A percentile compares a stretch with the other conserved stretches of the same genome.
Evolutionary conservation across 2,888 invertebrate species (phyloP).

Genomic region (Oxystoma pomonae): DNA sequence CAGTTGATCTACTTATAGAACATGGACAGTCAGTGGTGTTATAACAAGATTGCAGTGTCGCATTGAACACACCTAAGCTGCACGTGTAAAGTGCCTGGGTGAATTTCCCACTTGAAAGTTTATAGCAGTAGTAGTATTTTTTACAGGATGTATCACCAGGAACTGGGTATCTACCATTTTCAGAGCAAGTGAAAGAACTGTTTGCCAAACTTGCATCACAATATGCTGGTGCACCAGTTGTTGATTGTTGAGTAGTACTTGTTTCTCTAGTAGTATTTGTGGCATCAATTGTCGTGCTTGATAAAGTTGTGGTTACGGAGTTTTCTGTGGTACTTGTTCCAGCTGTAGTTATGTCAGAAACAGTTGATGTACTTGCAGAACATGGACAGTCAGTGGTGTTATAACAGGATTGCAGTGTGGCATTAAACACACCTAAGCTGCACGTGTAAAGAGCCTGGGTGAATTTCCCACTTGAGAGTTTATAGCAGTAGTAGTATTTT

Average conservation of each 20-base stretch:
- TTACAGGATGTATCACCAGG: conserved; percentile 21
- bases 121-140: conserved; percentile 22
- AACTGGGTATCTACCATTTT: conserved; percentile 17
- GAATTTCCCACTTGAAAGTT: conserved; percentile 7
- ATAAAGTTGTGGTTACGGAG: conserved; percentile 19
- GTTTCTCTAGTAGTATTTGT: no score
- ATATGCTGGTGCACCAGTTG: neutral
- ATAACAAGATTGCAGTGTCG: neutral
- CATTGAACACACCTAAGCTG: neutral
- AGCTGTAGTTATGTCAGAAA: neutral
- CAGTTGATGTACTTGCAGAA: neutral
- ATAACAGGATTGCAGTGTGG: conserved; percentile 18
- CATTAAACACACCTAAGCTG: conserved; percentile 18
- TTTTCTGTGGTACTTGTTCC: neutral
- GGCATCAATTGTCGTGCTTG: conserved; percentile 28
- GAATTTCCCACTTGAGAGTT: conserved; percentile 3
- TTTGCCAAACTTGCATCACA: neutral
- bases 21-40: neutral
- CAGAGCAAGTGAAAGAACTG: conserved; percentile 11
- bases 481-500: conserved; percentile 22
- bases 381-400: conserved; percentile 21
- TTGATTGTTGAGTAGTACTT: neutral
- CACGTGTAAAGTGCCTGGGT: neutral
- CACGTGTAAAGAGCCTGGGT: conserved; percentile 3
- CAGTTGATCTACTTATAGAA: conserved; percentile 4